phyloP scores from a whole-genome alignment of 1,140 invertebrate species.

The Sesamia nonagrioides region DNA sequence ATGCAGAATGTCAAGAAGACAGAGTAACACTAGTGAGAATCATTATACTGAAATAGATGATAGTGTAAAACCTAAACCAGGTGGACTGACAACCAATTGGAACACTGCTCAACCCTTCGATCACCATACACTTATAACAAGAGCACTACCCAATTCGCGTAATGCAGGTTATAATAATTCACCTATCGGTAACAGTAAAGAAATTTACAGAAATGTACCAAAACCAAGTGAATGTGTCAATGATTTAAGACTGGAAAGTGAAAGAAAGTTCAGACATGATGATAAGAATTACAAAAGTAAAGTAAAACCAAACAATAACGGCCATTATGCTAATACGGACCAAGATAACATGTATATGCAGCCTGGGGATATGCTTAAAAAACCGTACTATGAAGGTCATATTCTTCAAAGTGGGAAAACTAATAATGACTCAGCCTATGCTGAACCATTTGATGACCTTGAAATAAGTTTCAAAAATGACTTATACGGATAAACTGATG shows the following conservation, averaged over 20 bases:
- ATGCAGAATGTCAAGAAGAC: background rate
- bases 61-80: background rate
- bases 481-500: background rate
- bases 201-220: background rate
- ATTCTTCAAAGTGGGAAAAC: background rate
- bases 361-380: background rate
- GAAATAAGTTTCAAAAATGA: background rate
- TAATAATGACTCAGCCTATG: background rate
- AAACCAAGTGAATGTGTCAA: background rate
- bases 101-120: background rate
- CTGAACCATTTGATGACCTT: background rate
- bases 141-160: no score
- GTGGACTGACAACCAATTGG: background rate
- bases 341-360: background rate
- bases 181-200: background rate
- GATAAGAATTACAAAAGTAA: background rate
- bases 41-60: conserved; percentile 9
- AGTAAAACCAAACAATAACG: background rate
- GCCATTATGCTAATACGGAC: background rate
- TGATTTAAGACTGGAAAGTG: background rate
- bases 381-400: background rate
- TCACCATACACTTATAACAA: no score
- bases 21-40: background rate
- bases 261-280: background rate
- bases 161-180: background rate